Evolutionary conservation across 2,888 invertebrate species (phyloP), one percentile per base, ranked within the genome.

Genomic region (Branchipolynoe longqiensis): DNA sequence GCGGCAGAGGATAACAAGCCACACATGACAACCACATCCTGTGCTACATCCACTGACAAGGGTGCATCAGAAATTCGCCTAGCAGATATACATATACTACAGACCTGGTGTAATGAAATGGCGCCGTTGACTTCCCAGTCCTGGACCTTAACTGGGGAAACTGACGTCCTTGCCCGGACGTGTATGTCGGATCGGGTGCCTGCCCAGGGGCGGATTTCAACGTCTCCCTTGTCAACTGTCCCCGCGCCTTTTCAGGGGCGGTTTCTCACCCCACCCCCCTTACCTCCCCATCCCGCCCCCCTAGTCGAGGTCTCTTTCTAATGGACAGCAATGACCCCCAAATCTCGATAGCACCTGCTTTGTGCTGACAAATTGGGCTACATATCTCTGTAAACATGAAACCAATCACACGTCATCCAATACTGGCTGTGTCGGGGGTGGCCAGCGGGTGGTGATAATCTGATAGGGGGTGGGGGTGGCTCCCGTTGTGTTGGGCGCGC

Each of bases 401-500:
- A 74, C 74, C 74, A 48, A 74, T 74, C 74, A 74, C 74, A 74
- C 41, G 74, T 14, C 48, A 74, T n/a, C 48, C 28, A 74, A 74
- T 74, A 74, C 74, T 4, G 12, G 41, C n/a, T 40, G 74, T 74
- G 40, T 74, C 40, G n/a, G 40, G 2, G 4, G 6, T 3, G 8
- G n/a, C 25, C 41, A 48, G 38, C 48, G n/a, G 74, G 40, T n/a
- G 74, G 40, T 4, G 74, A 69, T 69, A 40, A 74, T 40, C 38
- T 40, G 74, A 74, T 74, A 74, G 22, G 28, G 74, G 74, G 41
- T 3, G 3, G 6, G 41, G 28, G 28, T n/a, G 3, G 2, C 40
- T 18, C 74, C 38, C 74, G 28, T 40, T 74, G 74, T 74, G 40
- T 40, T 74, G 4, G 74, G 3, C 12, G 62, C 28, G 62, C 40